These are phyloP conservation scores for Telmatherina bonti DNA, from an alignment of 2,797 vertebrate genomes.

Conservation along the genomic window DNA sequence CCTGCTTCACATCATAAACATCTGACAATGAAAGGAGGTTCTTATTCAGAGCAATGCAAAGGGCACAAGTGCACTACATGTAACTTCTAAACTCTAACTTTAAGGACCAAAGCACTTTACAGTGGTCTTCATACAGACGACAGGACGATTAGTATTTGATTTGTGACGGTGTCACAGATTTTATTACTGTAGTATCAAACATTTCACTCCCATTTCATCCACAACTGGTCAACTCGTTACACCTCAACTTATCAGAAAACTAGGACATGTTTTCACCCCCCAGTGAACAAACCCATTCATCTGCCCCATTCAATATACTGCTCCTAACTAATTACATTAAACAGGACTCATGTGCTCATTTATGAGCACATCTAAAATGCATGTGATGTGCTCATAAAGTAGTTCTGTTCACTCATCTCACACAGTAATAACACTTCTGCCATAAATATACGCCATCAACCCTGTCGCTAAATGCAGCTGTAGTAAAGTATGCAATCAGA, in stretches of 20 bases:
- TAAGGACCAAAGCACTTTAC: not conserved
- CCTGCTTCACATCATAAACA: too few relatives aligned
- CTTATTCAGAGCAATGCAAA: too few relatives aligned
- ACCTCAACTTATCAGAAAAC: constrained; percentile 17
- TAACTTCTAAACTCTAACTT: not conserved
- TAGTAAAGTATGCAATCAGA: constrained; percentile 33
- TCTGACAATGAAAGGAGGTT: too few relatives aligned
- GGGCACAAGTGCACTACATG: too few relatives aligned
- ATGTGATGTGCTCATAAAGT: not conserved
- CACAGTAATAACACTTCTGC: not conserved
- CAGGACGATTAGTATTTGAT: constrained; percentile 32
- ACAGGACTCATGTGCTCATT: constrained; percentile 41
- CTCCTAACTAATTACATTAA: constrained; percentile 29
- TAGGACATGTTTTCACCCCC: not conserved
- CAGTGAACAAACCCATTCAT: not conserved
- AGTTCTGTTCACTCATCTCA: not conserved
- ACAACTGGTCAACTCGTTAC: constrained; percentile 25
- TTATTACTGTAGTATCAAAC: constrained; percentile 75
- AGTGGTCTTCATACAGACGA: constrained; percentile 15
- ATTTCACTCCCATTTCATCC: constrained; percentile 35
- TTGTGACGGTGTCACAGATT: constrained; percentile 51
- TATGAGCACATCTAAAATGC: constrained; percentile 15
- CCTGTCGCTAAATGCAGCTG: constrained; percentile 8
- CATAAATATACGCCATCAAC: constrained; percentile 26
- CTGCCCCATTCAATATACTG: constrained; percentile 12